A percentile compares a stretch with the other conserved stretches of the same genome.
Evolutionary conservation across 2,113 vertebrate genomes (phyloP).

Genomic region (Coreoperca whiteheadi): DNA sequence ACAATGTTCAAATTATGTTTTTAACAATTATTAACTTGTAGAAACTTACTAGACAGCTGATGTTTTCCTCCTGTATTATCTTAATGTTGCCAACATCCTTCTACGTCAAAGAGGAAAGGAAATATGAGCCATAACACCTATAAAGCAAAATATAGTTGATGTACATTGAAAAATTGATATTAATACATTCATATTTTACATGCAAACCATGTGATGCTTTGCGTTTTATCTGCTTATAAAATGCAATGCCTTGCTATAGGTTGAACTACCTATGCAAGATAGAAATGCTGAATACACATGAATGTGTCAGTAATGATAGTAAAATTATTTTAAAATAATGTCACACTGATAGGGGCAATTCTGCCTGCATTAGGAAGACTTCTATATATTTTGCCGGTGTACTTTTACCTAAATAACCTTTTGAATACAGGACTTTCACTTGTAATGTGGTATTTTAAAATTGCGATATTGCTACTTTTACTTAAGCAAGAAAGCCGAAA

Average conservation of each 20-base stretch:
- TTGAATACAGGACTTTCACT: background rate
- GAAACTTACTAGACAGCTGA: background rate
- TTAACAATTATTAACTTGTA: background rate
- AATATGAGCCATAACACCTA: background rate
- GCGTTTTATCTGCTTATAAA: background rate
- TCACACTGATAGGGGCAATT: background rate
- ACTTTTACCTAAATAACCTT: background rate
- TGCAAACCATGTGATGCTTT: background rate
- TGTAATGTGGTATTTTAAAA: background rate
- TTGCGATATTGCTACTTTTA: background rate
- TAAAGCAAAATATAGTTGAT: background rate
- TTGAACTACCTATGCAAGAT: background rate
- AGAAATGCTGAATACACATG: background rate
- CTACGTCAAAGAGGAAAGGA: no score
- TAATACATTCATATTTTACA: background rate
- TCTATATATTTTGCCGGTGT: background rate
- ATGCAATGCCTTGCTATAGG: background rate
- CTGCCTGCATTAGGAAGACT: background rate
- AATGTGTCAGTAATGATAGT: constrained; percentile 8
- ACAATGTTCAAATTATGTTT: background rate
- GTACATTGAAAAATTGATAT: background rate
- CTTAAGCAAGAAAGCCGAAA: background rate
- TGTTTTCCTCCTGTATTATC: background rate
- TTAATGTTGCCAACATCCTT: background rate
- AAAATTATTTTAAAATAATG: background rate